Percentiles rank a stretch among this genome's conserved stretches.
These are phyloP conservation scores for Cryptoprocta ferox DNA, from an alignment of 2,797 vertebrate species.

Conservation along the genomic window DNA sequence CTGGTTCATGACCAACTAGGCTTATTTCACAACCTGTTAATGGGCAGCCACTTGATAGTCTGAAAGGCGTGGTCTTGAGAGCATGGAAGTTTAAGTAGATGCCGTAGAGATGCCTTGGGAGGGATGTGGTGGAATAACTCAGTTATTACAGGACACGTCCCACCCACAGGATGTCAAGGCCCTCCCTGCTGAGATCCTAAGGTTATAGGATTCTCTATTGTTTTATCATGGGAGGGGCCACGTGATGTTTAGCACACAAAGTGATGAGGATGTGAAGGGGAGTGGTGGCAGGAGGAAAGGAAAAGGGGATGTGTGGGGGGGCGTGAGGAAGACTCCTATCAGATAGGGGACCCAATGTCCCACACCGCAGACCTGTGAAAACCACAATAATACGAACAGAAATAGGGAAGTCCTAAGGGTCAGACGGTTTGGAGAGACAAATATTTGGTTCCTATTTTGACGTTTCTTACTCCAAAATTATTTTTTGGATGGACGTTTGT, in stretches of 20 bases:
- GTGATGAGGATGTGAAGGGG: not conserved
- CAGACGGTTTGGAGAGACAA: not conserved
- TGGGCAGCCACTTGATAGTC: not conserved
- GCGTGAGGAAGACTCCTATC: not conserved
- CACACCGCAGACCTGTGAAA: not conserved
- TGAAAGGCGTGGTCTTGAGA: not conserved
- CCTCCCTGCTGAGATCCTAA: not conserved
- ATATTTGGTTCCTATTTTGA: not conserved
- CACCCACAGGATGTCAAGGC: too few species aligned
- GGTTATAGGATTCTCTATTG: not conserved
- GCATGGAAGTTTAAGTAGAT: not conserved
- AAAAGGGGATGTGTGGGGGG: not conserved
- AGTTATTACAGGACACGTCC: not conserved
- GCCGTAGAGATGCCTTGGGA: not conserved
- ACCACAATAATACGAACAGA: not conserved
- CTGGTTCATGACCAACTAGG: not conserved
- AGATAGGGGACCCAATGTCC: fast-evolving
- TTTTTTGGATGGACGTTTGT: not conserved
- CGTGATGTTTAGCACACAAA: not conserved
- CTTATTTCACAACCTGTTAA: not conserved
- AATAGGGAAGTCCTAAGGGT: not conserved
- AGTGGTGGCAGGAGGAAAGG: not conserved
- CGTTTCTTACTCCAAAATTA: not conserved
- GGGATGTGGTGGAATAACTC: not conserved
- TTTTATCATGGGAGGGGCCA: not conserved